Conservation (phyloP, 2,797 vertebrate genomes). For the Pangasius sanitwongsei region DNA sequence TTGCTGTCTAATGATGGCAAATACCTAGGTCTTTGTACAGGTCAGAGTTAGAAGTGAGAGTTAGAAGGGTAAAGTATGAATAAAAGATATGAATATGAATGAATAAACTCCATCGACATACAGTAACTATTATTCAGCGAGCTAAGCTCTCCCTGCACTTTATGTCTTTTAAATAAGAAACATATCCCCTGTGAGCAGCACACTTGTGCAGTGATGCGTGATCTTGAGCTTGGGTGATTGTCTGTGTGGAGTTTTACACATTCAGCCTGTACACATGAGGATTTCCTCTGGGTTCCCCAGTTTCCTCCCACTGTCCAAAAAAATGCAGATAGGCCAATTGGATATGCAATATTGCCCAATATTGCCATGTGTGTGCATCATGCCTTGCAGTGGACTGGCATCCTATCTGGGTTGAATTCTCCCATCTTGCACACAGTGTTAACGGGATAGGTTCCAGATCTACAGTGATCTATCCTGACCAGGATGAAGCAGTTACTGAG, state of each 20-base stretch:
- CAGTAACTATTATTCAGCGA: background rate
- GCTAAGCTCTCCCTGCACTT: background rate
- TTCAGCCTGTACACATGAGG: background rate
- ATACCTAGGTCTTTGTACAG: too few relatives aligned
- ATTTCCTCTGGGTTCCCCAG: background rate
- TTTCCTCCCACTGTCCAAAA: background rate
- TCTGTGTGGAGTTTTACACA: too few relatives aligned
- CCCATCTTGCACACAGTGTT: background rate
- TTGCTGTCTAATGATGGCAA: background rate
- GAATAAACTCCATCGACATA: background rate
- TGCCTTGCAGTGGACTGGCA: background rate
- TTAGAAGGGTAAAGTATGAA: background rate
- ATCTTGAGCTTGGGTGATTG: too few relatives aligned
- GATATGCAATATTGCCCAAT: background rate
- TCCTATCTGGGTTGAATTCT: background rate
- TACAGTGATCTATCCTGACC: background rate
- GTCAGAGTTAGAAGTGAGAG: background rate
- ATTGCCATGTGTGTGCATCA: background rate
- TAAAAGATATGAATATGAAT: conserved; percentile 1
- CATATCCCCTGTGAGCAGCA: background rate
- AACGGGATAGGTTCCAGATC: background rate
- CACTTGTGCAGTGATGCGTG: background rate
- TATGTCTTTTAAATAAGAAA: background rate
- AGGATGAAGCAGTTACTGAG: background rate
- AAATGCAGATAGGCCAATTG: background rate